phyloP scores from a whole-genome alignment of 2,113 vertebrate genomes.

The Coreoperca whiteheadi region DNA sequence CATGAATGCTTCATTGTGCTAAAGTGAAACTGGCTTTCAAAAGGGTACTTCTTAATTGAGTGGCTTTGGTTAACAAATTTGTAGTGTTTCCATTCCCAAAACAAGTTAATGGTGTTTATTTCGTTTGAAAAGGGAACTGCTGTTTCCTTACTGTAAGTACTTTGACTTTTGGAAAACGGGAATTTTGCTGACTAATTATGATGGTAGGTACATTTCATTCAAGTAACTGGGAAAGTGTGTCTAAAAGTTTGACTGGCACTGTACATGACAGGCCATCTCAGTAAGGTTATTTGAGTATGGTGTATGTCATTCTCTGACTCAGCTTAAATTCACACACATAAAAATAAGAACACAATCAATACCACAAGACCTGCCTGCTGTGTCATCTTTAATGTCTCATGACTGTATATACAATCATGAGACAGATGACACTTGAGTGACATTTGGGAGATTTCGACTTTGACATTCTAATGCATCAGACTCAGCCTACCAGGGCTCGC shows the following conservation, averaged over 20 bases:
- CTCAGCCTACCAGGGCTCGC: not conserved
- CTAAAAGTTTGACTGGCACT: too few relatives aligned
- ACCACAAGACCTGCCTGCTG: not conserved
- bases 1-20: not conserved
- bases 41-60: too few relatives aligned
- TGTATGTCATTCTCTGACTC: not conserved
- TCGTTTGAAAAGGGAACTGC: conserved; percentile 30
- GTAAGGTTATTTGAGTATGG: rapidly evolving
- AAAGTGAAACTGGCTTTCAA: conserved; percentile 16
- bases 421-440: conserved; percentile 1
- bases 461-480: conserved; percentile 19
- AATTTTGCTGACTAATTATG: conserved; percentile 33
- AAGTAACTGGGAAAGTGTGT: too few relatives aligned
- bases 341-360: not conserved
- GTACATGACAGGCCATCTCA: too few relatives aligned
- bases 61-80: not conserved
- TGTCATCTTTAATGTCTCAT: not conserved
- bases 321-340: not conserved
- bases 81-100: rapidly evolving
- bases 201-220: too few relatives aligned
- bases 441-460: conserved; percentile 25
- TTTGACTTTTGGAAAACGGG: not conserved
- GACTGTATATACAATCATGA: too few relatives aligned
- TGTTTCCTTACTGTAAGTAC: conserved; percentile 5
- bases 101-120: not conserved